A percentile compares a stretch with the other conserved stretches of the same genome.
Evolutionary conservation across 2,113 vertebrate species (phyloP).

Genomic region (Xiphophorus couchianus): DNA sequence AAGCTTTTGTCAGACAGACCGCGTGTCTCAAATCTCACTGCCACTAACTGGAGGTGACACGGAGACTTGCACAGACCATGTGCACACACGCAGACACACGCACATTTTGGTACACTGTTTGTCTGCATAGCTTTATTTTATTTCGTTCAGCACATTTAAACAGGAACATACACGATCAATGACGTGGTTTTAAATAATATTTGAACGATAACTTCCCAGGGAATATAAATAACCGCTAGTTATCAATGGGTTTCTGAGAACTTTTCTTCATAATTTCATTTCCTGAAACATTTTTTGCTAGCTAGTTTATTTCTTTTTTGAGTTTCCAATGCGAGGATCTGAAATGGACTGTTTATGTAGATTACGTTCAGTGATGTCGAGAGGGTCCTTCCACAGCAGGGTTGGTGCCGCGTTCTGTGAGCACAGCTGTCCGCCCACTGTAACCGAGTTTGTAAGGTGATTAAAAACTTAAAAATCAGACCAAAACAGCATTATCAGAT

Average conservation of each 20-base stretch:
- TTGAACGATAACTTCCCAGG: background rate
- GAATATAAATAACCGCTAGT: background rate
- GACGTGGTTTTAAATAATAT: background rate
- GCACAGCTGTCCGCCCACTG: too few relatives aligned
- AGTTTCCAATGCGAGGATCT: background rate
- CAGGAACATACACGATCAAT: constrained; percentile 2
- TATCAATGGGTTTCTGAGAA: background rate
- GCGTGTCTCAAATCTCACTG: constrained; percentile 71
- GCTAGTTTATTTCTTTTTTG: background rate
- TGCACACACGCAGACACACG: constrained; percentile 19
- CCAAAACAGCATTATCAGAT: too few relatives aligned
- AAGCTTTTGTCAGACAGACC: constrained; percentile 78
- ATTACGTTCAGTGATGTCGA: too few relatives aligned
- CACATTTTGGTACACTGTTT: constrained; percentile 14
- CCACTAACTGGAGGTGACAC: constrained; percentile 73
- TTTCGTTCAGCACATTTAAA: background rate
- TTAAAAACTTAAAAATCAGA: too few relatives aligned
- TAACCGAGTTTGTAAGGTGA: too few relatives aligned
- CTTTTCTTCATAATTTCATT: background rate
- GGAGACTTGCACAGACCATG: constrained; percentile 32
- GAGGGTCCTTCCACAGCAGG: too few relatives aligned
- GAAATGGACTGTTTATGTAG: background rate
- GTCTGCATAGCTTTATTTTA: constrained; percentile 7
- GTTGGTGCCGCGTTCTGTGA: too few relatives aligned
- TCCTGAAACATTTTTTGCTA: background rate